Conservation (phyloP, 2,113 vertebrate genomes). For the Sterrhoptilus dennistouni region DNA sequence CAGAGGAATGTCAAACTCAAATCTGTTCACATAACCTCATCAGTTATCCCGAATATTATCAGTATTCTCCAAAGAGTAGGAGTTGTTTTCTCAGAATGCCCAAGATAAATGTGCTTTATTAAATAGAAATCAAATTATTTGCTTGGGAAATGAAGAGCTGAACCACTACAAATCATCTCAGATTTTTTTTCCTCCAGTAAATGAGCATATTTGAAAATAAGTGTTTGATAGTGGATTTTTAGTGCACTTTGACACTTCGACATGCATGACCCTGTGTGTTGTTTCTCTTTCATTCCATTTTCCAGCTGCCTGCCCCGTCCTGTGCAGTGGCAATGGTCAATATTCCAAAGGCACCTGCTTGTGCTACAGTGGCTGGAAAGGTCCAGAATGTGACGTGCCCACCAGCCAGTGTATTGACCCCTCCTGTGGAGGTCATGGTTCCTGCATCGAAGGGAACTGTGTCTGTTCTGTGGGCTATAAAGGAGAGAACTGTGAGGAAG, state of each 20-base stretch:
- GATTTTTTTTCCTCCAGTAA: not conserved
- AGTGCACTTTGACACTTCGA: not conserved
- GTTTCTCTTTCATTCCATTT: constrained; percentile 39
- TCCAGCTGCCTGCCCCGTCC: constrained; percentile 92
- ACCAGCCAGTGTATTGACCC: constrained; percentile 94
- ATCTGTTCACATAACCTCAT: not conserved
- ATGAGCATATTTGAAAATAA: not conserved
- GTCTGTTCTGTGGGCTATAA: constrained; percentile 93
- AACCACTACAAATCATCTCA: not conserved
- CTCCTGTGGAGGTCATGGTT: constrained; percentile 91
- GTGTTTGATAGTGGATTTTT: not conserved
- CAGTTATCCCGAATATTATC: not conserved
- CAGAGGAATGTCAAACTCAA: not conserved
- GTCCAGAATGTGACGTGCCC: constrained; percentile 92
- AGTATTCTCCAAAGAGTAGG: not conserved
- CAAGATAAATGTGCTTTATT: not conserved
- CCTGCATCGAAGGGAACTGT: constrained; percentile 93
- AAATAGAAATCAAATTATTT: not conserved
- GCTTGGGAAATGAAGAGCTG: not conserved
- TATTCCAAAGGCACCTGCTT: constrained; percentile 96
- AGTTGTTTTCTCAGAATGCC: not conserved
- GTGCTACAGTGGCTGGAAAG: constrained; percentile 99
- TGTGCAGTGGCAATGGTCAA: constrained; percentile 97
- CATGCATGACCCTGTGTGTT: constrained; percentile 28
- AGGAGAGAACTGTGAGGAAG: constrained; percentile 92